Evolutionary conservation across 1,140 invertebrate genomes (phyloP).

Genomic region (Acromyrmex echinatior): DNA sequence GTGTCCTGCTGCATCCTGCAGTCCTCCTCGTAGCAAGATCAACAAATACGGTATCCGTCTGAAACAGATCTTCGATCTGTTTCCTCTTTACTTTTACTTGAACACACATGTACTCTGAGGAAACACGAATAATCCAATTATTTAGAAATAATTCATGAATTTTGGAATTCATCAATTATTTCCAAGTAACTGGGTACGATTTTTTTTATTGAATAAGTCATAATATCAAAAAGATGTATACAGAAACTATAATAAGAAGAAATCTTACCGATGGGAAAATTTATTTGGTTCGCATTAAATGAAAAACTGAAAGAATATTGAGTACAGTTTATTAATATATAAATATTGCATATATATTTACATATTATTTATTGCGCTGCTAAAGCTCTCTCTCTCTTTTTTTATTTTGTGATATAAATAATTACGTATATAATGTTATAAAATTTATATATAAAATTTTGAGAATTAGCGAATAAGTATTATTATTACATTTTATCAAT

Average conservation of each 20-base stretch:
- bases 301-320: constrained; percentile 22
- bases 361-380: not conserved
- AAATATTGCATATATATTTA: not conserved
- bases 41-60: constrained; percentile 26
- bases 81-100: constrained; percentile 30
- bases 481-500: constrained; percentile 9
- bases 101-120: not conserved
- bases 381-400: not conserved
- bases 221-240: not conserved
- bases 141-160: not conserved
- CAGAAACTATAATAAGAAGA: not conserved
- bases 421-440: constrained; percentile 5
- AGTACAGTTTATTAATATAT: not conserved
- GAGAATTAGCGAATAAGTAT: constrained; percentile 14
- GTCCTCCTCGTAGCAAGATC: constrained; percentile 43
- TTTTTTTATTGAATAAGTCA: not conserved
- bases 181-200: not conserved
- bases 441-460: constrained; percentile 17
- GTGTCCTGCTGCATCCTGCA: constrained; percentile 63
- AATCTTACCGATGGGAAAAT: not conserved
- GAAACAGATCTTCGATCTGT: constrained; percentile 40
- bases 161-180: too few species aligned
- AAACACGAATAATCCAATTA: not conserved
- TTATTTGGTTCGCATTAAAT: not conserved
- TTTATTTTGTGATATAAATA: not conserved